Evolutionary conservation across 2,797 vertebrate species (phyloP), one percentile per base, ranked within the genome.

Genomic region (Furcifer pardalis): DNA sequence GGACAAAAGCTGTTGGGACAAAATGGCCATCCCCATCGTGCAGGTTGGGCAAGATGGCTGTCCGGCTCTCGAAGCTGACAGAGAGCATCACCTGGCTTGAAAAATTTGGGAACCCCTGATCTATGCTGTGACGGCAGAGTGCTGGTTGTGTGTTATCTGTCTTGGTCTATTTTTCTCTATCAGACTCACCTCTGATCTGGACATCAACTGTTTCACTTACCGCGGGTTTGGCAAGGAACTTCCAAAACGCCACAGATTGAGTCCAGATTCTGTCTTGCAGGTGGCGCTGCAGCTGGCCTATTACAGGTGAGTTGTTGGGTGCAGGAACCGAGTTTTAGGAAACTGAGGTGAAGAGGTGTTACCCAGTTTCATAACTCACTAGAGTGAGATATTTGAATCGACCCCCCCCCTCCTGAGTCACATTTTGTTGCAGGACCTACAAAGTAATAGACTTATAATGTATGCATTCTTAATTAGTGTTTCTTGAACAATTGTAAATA

Each of bases 281-380:
- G 96, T 98, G 92, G 97, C 97, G 30, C 91, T 99, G 1, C 98
- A 98, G 88, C 95, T 99, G n/a, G 97, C 98, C 15, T 98, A 98
- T 94, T 98, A 96, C 93, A 96, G 97, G 98, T 86, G 79, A 86
- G 84, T 7, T 19, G 10, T 37, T 10, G 32, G 13, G 15, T 6
- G 23, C n/a, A 10, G 35, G 40, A 46, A 5, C 0, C 23, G 10
- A 27, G n/a, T 21, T 62, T 84, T 40, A 12, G 49, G 68, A n/a
- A 30, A 68, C 6, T 1, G 8, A 27, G 10, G 35, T 8, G n/a
- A 1, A 1, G 25, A 65, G 19, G 9, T 49, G 32, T 5, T 12
- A 21, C 5, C 52, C 17, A 56, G 19, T 13, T 42, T 56, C 35
- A 44, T 77, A 21, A 52, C 27, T 35, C 32, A 27, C 30, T 32